Percentiles rank a stretch among this genome's conserved stretches.
These are phyloP conservation scores for Ceratosolen solmsi DNA, from an alignment of 1,140 invertebrate genomes.

Conservation along the genomic window DNA sequence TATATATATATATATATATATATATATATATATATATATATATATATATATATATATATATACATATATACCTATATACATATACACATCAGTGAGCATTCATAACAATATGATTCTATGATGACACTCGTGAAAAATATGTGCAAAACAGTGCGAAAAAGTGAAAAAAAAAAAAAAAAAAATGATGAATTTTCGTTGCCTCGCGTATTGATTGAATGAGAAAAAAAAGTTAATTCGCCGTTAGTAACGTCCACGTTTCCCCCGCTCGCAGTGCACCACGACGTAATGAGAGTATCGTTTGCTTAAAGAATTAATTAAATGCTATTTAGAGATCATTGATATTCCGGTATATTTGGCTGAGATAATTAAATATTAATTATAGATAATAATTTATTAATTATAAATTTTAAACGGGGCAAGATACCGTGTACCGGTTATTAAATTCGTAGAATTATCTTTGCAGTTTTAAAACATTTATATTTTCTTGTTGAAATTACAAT, in stretches of 20 bases:
- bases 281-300: neutral
- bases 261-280: neutral
- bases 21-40: neutral
- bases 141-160: neutral
- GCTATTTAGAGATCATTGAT: conserved; percentile 36
- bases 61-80: too few relatives aligned
- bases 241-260: neutral
- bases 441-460: neutral
- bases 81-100: too few relatives aligned
- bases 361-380: conserved; percentile 33
- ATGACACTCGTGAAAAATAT: neutral
- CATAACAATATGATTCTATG: too few relatives aligned
- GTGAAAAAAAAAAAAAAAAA: neutral
- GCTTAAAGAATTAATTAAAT: conserved; percentile 34
- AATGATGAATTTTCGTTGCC: neutral
- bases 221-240: conserved; percentile 31
- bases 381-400: too few relatives aligned
- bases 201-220: too few relatives aligned
- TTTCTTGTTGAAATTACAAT: too few relatives aligned
- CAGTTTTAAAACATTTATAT: too few relatives aligned
- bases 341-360: neutral
- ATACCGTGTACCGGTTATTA: neutral
- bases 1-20: neutral
- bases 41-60: neutral
- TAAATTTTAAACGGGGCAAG: neutral